Base-by-base conservation (phyloP, 2,113 vertebrate genomes). In the Pontoporia blainvillei region DNA sequence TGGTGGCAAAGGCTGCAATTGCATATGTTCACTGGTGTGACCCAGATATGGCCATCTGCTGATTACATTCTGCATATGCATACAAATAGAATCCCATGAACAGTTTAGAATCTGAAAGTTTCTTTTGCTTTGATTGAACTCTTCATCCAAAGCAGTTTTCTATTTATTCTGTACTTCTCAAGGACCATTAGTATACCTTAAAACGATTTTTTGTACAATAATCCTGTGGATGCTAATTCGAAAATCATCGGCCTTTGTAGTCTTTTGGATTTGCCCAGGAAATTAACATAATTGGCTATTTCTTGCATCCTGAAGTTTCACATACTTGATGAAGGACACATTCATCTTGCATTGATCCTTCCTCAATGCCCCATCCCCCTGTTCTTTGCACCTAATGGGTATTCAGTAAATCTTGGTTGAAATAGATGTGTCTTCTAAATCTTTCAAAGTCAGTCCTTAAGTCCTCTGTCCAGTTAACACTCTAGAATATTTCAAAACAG, bases 281-380 rank as follows among this genome's bases (percentile, higher is more conserved):
- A 87, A 94, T 97, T 69, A 88, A 27, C 54, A n/a, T 84, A 86
- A 95, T 81, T 79, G 59, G 62, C 15, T 41, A 23, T 52, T 91
- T 83, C 21, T 79, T 71, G 46, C 39, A n/a, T 84, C 88, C 34
- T 72, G 20, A 96, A 88, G 57, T 46, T 81, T 82, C 52, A 29
- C 25, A 73, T 12, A 34, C 15, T 93, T 41, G n/a, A 54, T 34
- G 57, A 87, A 93, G 54, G 54, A 69, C 27, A 67, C 13, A 39
- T 59, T 44, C 78, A 49, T 91, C 90, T 89, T 91, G 23, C 11
- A 11, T 8, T 75, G 83, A 84, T 85, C 20, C 59, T 73, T 62
- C 11, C 10, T 66, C 29, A 59, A 4, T 64, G 46, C 44, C 23
- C 46, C 3, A 8, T 29, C 14, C 7, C n/a, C 8, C 13, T 44